These are phyloP conservation scores for Nephrotoma flavescens DNA, from an alignment of 2,888 invertebrate species.

Conservation along the genomic window DNA sequence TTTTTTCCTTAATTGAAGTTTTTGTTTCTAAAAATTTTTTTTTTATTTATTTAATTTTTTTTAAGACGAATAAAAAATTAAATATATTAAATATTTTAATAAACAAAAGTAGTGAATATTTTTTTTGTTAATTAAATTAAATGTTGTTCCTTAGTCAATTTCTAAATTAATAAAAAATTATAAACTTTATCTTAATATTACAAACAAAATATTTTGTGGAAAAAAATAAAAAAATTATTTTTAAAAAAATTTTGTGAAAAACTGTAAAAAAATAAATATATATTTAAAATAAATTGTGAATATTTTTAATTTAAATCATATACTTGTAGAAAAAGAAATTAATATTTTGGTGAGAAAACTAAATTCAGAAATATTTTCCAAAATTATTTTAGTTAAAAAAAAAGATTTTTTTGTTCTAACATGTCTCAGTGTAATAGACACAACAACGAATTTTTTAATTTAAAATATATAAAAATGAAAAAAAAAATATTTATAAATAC, in stretches of 20 bases:
- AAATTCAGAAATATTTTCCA: not conserved
- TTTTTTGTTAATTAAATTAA: not conserved
- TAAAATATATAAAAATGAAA: not conserved
- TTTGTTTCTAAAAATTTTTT: not conserved
- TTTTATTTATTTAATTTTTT: slow-evolving; percentile 7
- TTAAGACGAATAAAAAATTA: slow-evolving; percentile 6
- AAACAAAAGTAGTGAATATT: not conserved
- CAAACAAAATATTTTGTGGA: not conserved
- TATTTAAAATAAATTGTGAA: not conserved
- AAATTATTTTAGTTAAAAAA: not conserved
- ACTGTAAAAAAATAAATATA: not conserved
- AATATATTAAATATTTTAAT: slow-evolving; percentile 2
- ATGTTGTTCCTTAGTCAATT: not conserved
- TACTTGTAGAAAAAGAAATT: not conserved
- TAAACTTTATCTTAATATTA: not conserved
- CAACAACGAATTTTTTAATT: slow-evolving; percentile 1
- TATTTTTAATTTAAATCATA: not conserved
- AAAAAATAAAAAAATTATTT: not conserved
- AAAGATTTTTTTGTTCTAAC: not conserved
- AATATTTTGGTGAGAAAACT: not conserved
- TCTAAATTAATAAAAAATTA: not conserved
- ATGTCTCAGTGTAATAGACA: slow-evolving; percentile 3
- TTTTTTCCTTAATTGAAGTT: slow-evolving; percentile 10
- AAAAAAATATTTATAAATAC: not conserved
- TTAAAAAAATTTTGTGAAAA: not conserved